Percentiles rank a stretch among this genome's conserved stretches.
phyloP scores from a whole-genome alignment of 2,797 vertebrate genomes.

The Uromys caudimaculatus region DNA sequence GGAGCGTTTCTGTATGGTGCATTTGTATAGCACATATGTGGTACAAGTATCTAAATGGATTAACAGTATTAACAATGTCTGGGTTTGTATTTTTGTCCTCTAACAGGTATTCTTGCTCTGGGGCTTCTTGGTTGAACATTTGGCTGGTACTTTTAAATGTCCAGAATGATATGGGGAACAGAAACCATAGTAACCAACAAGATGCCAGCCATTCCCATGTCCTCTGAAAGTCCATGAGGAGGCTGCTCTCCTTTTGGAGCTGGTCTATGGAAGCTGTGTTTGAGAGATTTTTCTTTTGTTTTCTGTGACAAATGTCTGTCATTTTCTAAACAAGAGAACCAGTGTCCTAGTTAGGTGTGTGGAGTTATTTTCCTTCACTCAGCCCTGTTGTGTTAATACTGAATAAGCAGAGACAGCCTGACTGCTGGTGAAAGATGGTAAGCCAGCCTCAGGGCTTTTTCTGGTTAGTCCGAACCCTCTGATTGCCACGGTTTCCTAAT shows the following conservation, averaged over 20 bases:
- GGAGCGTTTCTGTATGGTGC: background rate
- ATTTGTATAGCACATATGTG: conserved; percentile 16
- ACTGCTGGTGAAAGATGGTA: conserved; percentile 90
- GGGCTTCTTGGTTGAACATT: conserved; percentile 45
- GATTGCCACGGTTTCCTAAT: conserved; percentile 94
- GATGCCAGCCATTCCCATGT: conserved; percentile 70
- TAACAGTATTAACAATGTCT: background rate
- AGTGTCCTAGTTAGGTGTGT: conserved; percentile 82
- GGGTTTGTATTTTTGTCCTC: conserved; percentile 51
- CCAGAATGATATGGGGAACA: conserved; percentile 52
- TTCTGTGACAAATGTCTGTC: conserved; percentile 86
- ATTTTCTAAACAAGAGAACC: conserved; percentile 88
- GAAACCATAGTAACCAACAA: conserved; percentile 80
- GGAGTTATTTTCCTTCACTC: conserved; percentile 88
- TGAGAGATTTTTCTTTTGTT: conserved; percentile 74
- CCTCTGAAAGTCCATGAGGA: conserved; percentile 69
- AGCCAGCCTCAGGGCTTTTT: conserved; percentile 90
- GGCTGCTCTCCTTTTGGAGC: conserved; percentile 67
- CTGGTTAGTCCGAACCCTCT: conserved; percentile 88
- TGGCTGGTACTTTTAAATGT: conserved; percentile 74
- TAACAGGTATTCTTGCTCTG: conserved; percentile 21
- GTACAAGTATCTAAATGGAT: background rate
- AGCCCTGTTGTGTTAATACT: conserved; percentile 86
- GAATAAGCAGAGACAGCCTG: conserved; percentile 87
- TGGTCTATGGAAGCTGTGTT: conserved; percentile 66